Evolutionary conservation across 1,140 invertebrate genomes (phyloP).

Genomic region (Luehdorfia chinensis): DNA sequence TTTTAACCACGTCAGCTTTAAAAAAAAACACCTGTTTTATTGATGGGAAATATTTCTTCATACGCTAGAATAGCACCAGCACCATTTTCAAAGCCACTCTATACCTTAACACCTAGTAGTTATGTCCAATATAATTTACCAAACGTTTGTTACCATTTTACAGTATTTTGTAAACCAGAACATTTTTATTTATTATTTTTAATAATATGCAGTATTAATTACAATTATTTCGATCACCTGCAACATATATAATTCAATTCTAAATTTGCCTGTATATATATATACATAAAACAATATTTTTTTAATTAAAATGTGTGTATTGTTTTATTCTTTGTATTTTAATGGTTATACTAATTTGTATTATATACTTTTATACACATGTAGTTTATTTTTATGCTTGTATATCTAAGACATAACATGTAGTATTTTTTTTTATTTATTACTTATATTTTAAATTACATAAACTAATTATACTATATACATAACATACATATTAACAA

Average conservation of each 20-base stretch:
- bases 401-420: neutral
- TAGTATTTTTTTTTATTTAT: neutral
- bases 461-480: neutral
- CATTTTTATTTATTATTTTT: conserved; percentile 13
- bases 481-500: neutral
- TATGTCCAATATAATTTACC: conserved; percentile 9
- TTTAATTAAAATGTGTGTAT: neutral
- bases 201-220: conserved; percentile 16
- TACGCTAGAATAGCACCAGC: conserved; percentile 2
- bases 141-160: conserved; percentile 15
- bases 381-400: neutral
- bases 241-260: neutral
- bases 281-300: neutral
- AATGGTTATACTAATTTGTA: neutral
- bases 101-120: neutral
- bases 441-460: neutral
- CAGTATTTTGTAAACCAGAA: conserved; percentile 16
- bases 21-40: no score
- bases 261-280: neutral
- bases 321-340: neutral
- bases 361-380: neutral
- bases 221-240: neutral
- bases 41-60: conserved; percentile 17
- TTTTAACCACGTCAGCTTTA: conserved; percentile 39
- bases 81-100: neutral